phyloP scores from a whole-genome alignment of 1,140 invertebrate genomes.

The Sogatella furcifera region DNA sequence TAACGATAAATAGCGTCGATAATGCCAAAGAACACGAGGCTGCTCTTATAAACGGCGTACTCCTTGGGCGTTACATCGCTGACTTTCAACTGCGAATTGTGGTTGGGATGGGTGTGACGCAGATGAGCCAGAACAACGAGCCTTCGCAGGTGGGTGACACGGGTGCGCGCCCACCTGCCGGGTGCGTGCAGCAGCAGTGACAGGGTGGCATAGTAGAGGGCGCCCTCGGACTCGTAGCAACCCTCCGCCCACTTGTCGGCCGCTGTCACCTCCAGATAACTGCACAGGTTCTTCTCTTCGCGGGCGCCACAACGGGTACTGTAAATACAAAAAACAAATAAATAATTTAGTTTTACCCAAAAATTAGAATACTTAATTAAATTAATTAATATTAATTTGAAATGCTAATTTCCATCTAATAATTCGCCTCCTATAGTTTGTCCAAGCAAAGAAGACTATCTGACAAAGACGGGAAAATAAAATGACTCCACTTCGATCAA shows the following conservation, averaged over 20 bases:
- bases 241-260: slow-evolving; percentile 59
- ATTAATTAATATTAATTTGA: too few relatives aligned
- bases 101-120: slow-evolving; percentile 46
- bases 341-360: too few relatives aligned
- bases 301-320: slow-evolving; percentile 62
- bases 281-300: slow-evolving; percentile 59
- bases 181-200: slow-evolving; percentile 66
- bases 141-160: slow-evolving; percentile 61
- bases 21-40: slow-evolving; percentile 73
- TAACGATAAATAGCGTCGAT: slow-evolving; percentile 64
- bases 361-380: too few relatives aligned
- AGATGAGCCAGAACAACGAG: slow-evolving; percentile 69
- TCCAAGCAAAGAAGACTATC: too few relatives aligned
- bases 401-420: too few relatives aligned
- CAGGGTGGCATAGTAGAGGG: slow-evolving; percentile 74
- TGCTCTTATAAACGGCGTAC: slow-evolving; percentile 75
- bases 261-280: slow-evolving; percentile 51
- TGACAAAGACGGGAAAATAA: too few relatives aligned
- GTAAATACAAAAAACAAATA: slow-evolving; percentile 25
- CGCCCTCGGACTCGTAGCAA: slow-evolving; percentile 79
- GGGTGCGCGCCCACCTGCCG: slow-evolving; percentile 53
- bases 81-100: slow-evolving; percentile 29
- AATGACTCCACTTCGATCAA: too few relatives aligned
- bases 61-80: slow-evolving; percentile 40
- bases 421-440: too few relatives aligned